Evolutionary conservation across 2,113 vertebrate species (phyloP), one percentile per base, ranked within the genome.

Genomic region (Hemiprocne comata): DNA sequence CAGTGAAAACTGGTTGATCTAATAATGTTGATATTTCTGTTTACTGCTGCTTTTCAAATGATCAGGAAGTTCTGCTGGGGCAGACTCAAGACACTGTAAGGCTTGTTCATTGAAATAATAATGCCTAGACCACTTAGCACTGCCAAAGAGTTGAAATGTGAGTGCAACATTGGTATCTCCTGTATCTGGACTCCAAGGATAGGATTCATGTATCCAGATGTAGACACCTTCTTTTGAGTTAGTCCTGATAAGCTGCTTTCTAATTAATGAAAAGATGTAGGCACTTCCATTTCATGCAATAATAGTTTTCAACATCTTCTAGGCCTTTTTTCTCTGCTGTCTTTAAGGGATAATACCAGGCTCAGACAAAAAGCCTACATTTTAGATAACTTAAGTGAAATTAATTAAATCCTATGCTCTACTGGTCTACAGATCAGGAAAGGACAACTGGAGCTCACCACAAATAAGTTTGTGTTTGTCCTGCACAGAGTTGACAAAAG

Each of bases 241-340:
- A 83, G 14, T n/a, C 26, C 29, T 65, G 8, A 13, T 71, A 55
- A 80, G 6, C 4, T 19, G 1, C 6, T 53, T 79, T 76, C 44
- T 72, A 29, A 5, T 24, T 64, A n/a, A 67, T 67, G 25, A 62
- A 60, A 75, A 67, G 25, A 48, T 38, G 58, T 18, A 54, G n/a
- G 2, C 7, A 38, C 8, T 74, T 50, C 11, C 10, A 13, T 38
- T 7, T 51, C 7, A 13, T 6, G 1, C 2, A 81, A 5, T 14
- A 57, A 21, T 10, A 66, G 9, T 50, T 82, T 72, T 67, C 13
- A 72, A 4, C 2, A 3, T 19, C 5, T 66, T 81, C 46, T 34
- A 71, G 28, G 28, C 1, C 2, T 11, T 40, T 75, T 71, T 71
- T 62, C 2, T 62, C 23, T 71, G 9, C 4, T 83, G 0, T 51